Percentiles rank a stretch among this genome's conserved stretches.
These are phyloP conservation scores for Rhagologus leucostigma DNA, from an alignment of 2,113 vertebrate genomes.

Conservation along the genomic window DNA sequence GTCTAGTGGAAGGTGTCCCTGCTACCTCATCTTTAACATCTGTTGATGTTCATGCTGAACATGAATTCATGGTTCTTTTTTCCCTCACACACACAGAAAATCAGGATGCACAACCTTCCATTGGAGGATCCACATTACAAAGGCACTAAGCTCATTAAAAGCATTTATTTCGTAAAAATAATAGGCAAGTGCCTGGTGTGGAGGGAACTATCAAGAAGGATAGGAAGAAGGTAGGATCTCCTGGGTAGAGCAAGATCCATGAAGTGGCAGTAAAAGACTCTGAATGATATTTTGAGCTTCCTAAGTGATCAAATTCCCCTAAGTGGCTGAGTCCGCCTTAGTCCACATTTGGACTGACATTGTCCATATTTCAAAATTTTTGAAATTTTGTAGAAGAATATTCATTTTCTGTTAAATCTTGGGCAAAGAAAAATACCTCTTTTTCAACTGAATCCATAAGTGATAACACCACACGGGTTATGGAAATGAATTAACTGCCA, in stretches of 20 bases:
- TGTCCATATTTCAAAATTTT: background rate
- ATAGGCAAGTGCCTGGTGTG: background rate
- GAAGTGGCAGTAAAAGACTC: background rate
- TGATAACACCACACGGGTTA: background rate
- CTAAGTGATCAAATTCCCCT: background rate
- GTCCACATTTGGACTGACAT: background rate
- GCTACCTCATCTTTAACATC: background rate
- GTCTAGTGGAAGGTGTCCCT: rapidly evolving
- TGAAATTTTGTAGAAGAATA: background rate
- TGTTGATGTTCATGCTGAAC: background rate
- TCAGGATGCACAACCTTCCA: background rate
- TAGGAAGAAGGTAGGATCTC: background rate
- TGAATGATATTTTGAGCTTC: background rate
- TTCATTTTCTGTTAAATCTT: background rate
- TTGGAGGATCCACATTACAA: background rate
- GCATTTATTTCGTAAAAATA: background rate
- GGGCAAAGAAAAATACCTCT: background rate
- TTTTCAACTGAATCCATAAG: background rate
- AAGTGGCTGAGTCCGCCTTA: background rate
- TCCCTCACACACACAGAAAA: background rate
- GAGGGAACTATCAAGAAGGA: background rate
- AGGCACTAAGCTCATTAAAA: background rate
- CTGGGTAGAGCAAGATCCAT: background rate
- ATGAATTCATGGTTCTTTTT: background rate
- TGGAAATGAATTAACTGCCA: background rate